A percentile compares a stretch with the other conserved stretches of the same genome.
Evolutionary conservation across 2,113 vertebrate genomes (phyloP).

Genomic region (Macroglossus sobrinus): DNA sequence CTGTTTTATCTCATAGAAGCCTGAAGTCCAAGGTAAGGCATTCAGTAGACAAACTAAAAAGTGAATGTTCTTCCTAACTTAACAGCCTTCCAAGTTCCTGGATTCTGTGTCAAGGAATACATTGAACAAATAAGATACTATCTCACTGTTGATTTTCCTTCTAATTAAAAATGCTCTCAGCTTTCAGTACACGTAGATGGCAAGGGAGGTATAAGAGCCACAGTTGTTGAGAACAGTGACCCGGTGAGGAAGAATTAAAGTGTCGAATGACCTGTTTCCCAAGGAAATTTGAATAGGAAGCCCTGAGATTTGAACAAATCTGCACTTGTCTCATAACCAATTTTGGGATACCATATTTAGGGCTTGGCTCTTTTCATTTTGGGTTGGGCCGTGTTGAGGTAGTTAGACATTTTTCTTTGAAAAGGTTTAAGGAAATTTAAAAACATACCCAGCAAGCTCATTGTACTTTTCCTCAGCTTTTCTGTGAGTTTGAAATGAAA

Average conservation of each 20-base stretch:
- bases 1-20: neutral
- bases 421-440: neutral
- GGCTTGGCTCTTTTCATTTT: neutral
- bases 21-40: constrained; percentile 4
- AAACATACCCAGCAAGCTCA: neutral
- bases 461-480: neutral
- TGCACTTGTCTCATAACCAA: neutral
- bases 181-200: constrained; percentile 18
- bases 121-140: constrained; percentile 69
- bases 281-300: constrained; percentile 51
- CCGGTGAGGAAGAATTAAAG: constrained; percentile 33
- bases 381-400: neutral
- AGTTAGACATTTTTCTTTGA: neutral
- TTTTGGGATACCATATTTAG: neutral
- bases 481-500: neutral
- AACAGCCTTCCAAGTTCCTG: constrained; percentile 34
- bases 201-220: constrained; percentile 38
- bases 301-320: constrained; percentile 46
- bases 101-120: constrained; percentile 39
- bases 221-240: constrained; percentile 58
- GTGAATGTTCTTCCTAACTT: constrained; percentile 75
- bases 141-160: constrained; percentile 64
- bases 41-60: constrained; percentile 48
- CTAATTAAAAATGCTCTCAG: constrained; percentile 61
- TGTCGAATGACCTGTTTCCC: constrained; percentile 52